These are phyloP conservation scores for Lingula anatina DNA, from an alignment of 2,888 invertebrate genomes.

Conservation along the genomic window DNA sequence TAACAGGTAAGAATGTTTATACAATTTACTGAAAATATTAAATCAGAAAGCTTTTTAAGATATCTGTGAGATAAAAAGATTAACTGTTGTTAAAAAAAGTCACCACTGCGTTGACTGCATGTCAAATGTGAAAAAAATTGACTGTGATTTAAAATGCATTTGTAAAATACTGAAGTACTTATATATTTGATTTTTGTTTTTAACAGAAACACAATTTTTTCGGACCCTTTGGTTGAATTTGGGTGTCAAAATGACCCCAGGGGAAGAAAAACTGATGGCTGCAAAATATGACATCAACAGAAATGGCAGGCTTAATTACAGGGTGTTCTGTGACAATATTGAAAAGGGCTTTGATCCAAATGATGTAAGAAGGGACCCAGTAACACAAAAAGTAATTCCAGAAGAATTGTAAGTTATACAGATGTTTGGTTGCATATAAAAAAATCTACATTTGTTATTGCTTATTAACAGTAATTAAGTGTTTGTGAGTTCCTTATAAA, in stretches of 20 bases:
- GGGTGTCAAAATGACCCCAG: constrained; percentile 34
- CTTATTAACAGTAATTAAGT: constrained; percentile 1
- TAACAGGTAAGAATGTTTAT: constrained; percentile 38
- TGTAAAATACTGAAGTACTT: not conserved
- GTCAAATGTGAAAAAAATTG: not conserved
- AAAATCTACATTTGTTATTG: constrained; percentile 1
- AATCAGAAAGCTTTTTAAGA: too few species aligned
- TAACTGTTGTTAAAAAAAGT: too few species aligned
- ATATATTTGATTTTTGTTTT: not conserved
- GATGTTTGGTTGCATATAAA: not conserved
- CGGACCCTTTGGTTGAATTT: constrained; percentile 48
- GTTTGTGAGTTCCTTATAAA: too few species aligned
- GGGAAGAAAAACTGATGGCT: constrained; percentile 35
- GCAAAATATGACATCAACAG: constrained; percentile 37
- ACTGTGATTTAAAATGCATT: not conserved
- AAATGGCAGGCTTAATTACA: constrained; percentile 44
- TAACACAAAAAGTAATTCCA: constrained; percentile 26
- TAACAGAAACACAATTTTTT: constrained; percentile 48
- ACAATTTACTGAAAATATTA: too few species aligned
- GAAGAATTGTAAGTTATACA: constrained; percentile 39
- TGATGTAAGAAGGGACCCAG: constrained; percentile 31
- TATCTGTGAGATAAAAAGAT: too few species aligned
- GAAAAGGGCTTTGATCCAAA: constrained; percentile 40
- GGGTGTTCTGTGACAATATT: constrained; percentile 45
- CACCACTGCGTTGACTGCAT: too few species aligned